Base-by-base conservation (phyloP, 2,888 invertebrate genomes). In the Pinctada fucata region DNA sequence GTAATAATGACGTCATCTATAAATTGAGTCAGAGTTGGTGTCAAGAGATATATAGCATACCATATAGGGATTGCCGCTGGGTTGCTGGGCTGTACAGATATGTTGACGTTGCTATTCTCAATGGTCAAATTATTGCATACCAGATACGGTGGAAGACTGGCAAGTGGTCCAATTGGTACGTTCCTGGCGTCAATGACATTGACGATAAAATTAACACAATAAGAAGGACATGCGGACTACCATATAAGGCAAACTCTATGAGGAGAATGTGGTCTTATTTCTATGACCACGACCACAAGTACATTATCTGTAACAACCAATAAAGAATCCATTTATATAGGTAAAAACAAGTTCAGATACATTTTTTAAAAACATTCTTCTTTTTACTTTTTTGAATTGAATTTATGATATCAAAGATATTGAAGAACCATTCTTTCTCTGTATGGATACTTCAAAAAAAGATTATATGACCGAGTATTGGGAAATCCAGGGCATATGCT, bases 171-270 rank as follows among this genome's bases (percentile, higher is more conserved):
- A 58, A 47, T 8, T 79, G 79, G 82, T 82, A 66, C 58, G 78
- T 82, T n/a, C 77, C 77, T 10, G 82, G 82, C 2, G 31, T 67
- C 65, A 82, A 82, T 51, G 82, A 82, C 70, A 47, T 82, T 10
- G 79, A 79, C 63, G 8, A 50, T 0, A 82, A 79, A 47, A 69
- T 78, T 58, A 79, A 82, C 65, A 48, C 31, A 8, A 2, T 13
- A 4, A 10, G n/a, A 0, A 31, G 8, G 13, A 13, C 1, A 1
- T 65, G 58, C 8, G 48, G 48, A 3, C 47, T 75, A 8, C 69
- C 70, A 0, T 72, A 68, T 45, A 58, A 47, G 5, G 47, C 10
- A 50, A 79, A 79, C 31, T 48, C 74, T 13, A 50, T 82, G 65
- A 66, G 78, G 58, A 31, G 82, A 49, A 67, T 68, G 72, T 79